Evolutionary conservation across 35 echinoderm and acorn worm species (phyloP).

Genomic region (Apostichopus japonicus): DNA sequence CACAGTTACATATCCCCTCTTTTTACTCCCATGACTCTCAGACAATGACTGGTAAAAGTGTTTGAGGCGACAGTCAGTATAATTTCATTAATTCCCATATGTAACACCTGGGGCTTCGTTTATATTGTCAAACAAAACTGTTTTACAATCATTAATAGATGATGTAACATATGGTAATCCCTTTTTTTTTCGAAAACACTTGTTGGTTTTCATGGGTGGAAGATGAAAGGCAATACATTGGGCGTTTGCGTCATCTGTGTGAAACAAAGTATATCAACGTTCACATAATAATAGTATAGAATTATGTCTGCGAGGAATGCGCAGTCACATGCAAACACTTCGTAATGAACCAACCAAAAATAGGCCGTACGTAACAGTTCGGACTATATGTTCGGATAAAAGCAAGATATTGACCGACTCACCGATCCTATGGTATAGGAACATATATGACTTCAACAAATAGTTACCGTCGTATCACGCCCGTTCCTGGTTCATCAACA

Average conservation of each 20-base stretch:
- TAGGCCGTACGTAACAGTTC: slow-evolving; percentile 13
- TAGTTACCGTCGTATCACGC: no score
- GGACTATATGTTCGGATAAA: neutral
- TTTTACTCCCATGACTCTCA: no score
- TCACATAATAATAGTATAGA: neutral
- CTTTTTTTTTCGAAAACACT: neutral
- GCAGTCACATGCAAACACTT: slow-evolving; percentile 13
- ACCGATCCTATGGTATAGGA: no score
- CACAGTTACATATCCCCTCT: no score
- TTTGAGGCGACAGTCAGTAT: no score
- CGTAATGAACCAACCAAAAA: slow-evolving; percentile 14
- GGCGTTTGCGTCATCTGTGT: slow-evolving; percentile 12
- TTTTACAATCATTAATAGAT: neutral
- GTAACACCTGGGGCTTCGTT: neutral
- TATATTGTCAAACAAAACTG: neutral
- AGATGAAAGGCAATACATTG: slow-evolving; percentile 8
- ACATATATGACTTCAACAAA: no score
- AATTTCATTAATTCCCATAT: neutral
- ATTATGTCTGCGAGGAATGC: neutral
- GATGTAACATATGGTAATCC: slow-evolving; percentile 14
- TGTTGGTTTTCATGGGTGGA: neutral
- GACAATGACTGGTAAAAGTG: no score
- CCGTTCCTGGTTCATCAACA: no score
- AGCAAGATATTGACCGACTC: no score
- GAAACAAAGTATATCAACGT: slow-evolving; percentile 11